Conservation (phyloP, 1,140 invertebrate species). For the Periplaneta americana region DNA sequence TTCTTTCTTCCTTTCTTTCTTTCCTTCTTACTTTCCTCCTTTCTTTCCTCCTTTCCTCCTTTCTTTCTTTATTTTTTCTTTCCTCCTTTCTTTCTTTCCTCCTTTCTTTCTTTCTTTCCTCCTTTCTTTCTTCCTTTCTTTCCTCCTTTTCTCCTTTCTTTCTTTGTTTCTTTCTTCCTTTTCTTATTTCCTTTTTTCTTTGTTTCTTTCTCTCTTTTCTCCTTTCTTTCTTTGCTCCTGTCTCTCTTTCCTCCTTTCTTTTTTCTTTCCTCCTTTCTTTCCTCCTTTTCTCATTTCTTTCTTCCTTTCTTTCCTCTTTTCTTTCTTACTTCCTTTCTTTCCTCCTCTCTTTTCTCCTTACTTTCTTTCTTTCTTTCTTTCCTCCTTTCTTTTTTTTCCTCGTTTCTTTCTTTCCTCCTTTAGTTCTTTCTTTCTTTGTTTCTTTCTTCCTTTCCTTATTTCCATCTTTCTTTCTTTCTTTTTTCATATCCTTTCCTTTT, state of each 20-base stretch:
- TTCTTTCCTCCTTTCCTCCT: no score
- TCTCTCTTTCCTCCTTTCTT: background rate
- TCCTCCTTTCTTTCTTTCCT: background rate
- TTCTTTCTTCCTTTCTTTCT: background rate
- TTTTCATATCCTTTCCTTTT: no score
- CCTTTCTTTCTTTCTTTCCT: background rate
- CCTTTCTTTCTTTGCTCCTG: background rate
- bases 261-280: background rate
- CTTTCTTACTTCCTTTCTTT: background rate
- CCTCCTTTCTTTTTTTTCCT: background rate
- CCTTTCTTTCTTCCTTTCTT: background rate
- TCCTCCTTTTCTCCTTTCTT: background rate
- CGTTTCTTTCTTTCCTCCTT: background rate
- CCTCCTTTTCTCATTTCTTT: background rate
- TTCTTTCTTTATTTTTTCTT: no score
- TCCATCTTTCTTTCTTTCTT: no score
- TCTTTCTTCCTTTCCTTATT: background rate
- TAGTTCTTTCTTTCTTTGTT: background rate
- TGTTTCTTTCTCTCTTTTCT: background rate
- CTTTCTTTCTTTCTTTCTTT: background rate
- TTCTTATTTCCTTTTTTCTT: background rate
- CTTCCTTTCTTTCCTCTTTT: background rate
- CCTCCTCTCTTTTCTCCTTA: no score
- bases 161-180: background rate
- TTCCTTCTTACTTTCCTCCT: no score